phyloP scores from a whole-genome alignment of 1,140 invertebrate genomes.

The Hydropsyche tenuis region DNA sequence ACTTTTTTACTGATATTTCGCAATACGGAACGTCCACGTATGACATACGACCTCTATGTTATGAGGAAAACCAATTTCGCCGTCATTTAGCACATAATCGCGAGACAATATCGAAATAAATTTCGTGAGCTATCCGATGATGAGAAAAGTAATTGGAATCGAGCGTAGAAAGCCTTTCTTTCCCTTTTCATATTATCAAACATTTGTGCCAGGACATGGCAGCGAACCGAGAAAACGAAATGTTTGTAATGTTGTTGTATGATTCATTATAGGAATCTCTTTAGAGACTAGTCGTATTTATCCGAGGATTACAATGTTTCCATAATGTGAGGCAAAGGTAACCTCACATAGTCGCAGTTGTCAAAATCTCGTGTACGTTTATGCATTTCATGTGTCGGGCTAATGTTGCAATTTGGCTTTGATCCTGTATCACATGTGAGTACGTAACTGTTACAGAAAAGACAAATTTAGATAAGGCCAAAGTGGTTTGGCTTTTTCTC shows the following conservation, averaged over 20 bases:
- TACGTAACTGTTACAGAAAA: no score
- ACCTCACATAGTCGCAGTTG: slow-evolving; percentile 4
- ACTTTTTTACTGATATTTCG: no score
- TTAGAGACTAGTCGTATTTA: no score
- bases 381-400: neutral
- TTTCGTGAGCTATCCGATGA: neutral
- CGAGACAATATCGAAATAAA: slow-evolving; percentile 12
- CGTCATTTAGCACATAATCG: slow-evolving; percentile 17
- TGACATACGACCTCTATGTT: no score
- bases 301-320: no score
- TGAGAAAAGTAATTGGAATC: slow-evolving; percentile 25
- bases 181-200: neutral
- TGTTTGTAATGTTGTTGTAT: no score
- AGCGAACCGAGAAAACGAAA: no score
- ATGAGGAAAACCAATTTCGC: slow-evolving; percentile 9
- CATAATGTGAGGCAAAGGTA: neutral
- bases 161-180: neutral
- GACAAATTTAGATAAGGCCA: no score
- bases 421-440: neutral
- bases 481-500: no score
- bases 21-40: no score
- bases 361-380: neutral
- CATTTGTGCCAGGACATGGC: no score
- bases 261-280: no score
- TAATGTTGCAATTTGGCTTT: slow-evolving; percentile 13